These are phyloP conservation scores for Carassius auratus DNA, from an alignment of 2,113 vertebrate species.

Conservation along the genomic window DNA sequence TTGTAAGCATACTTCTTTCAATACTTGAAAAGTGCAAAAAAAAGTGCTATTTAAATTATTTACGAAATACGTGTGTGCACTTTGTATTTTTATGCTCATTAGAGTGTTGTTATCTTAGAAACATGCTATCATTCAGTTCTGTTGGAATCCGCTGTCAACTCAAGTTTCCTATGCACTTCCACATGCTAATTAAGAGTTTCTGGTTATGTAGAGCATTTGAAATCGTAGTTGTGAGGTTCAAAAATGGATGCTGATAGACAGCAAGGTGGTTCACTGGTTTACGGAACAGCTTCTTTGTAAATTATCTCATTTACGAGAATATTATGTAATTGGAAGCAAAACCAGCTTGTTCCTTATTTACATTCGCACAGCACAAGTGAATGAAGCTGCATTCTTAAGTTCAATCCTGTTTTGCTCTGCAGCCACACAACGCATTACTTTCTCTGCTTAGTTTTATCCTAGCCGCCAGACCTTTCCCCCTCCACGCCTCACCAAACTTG, in stretches of 20 bases:
- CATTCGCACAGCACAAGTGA: constrained; percentile 63
- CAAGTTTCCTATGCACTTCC: neutral
- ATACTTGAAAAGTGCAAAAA: neutral
- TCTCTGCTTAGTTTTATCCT: constrained; percentile 66
- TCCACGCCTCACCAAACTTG: constrained; percentile 7
- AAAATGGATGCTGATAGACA: neutral
- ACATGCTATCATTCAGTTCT: neutral
- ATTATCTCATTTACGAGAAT: constrained; percentile 69
- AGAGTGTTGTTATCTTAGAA: neutral
- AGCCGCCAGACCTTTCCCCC: constrained; percentile 60
- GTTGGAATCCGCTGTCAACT: neutral
- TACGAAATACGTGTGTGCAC: neutral
- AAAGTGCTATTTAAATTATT: neutral
- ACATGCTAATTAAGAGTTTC: neutral
- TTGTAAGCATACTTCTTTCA: neutral
- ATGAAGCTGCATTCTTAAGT: constrained; percentile 47
- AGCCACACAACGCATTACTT: constrained; percentile 39
- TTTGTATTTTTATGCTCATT: neutral
- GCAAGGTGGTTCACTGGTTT: neutral
- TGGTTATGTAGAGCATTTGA: neutral
- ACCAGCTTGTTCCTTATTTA: constrained; percentile 66
- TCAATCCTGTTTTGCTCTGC: constrained; percentile 50
- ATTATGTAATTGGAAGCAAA: constrained; percentile 73
- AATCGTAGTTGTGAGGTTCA: neutral
- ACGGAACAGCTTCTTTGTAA: constrained; percentile 57